phyloP scores from a whole-genome alignment of 2,113 vertebrate species.

The Entomyzon cyanotis region DNA sequence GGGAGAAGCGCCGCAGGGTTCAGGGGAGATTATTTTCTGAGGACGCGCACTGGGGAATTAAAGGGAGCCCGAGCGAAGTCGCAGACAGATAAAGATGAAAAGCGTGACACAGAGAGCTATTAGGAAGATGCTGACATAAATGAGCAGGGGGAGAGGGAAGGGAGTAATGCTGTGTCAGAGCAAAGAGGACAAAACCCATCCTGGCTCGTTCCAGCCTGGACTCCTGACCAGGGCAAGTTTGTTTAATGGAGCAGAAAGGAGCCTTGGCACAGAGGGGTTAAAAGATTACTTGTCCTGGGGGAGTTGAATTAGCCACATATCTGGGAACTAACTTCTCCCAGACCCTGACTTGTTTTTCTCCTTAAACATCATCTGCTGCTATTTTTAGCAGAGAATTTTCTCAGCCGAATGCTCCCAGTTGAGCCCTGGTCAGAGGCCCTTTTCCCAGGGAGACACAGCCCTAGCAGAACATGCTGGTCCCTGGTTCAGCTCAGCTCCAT shows the following conservation, averaged over 20 bases:
- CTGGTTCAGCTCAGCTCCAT: neutral
- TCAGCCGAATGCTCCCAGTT: conserved; percentile 25
- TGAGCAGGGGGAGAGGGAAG: neutral
- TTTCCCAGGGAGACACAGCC: neutral
- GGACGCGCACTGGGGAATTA: neutral
- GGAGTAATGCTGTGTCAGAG: neutral
- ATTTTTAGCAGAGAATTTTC: conserved; percentile 69
- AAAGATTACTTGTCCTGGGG: neutral
- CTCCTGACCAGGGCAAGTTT: neutral
- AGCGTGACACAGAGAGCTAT: neutral
- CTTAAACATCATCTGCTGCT: conserved; percentile 45
- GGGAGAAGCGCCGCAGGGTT: neutral
- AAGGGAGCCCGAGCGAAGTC: neutral
- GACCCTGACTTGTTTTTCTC: conserved; percentile 47
- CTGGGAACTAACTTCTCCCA: conserved; percentile 55
- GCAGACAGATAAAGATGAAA: neutral
- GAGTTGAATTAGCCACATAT: neutral
- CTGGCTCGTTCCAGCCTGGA: neutral
- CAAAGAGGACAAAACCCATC: neutral
- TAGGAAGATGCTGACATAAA: neutral
- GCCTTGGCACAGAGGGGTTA: neutral
- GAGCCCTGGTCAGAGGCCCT: conserved; percentile 12
- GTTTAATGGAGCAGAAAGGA: neutral
- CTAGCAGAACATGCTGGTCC: neutral
- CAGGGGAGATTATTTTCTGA: neutral